Base-by-base conservation (phyloP, 2,797 vertebrate species). In the Masticophis lateralis region DNA sequence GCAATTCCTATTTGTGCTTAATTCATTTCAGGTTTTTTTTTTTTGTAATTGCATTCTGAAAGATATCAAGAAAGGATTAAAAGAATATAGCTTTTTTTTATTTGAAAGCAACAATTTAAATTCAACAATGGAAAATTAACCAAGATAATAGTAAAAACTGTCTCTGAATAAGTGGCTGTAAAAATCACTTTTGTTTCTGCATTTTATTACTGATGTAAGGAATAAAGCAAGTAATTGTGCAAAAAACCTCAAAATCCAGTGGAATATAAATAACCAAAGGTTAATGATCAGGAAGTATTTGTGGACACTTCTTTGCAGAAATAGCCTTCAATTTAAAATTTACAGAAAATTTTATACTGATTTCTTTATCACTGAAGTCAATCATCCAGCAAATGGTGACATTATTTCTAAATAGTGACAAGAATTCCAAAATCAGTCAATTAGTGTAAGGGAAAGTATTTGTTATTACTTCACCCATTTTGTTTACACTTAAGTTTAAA, bases 281-380 rank as follows among this genome's bases (percentile, higher is more conserved):
- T 98, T 98, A 98, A 98, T 97, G 98, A 97, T 93, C 91, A 91
- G 97, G 97, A 98, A 97, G 97, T 96, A 97, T 97, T 97, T 97
- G 96, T 95, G 97, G 97, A 97, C 97, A 96, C 97, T 97, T 98
- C 97, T 98, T 98, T 98, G 98, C 97, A 97, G 97, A 97, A 97
- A 97, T 94, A 95, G 96, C 37, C 92, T 95, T 97, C 97, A 97
- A 97, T 98, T 97, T 98, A 97, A 98, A 98, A 98, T 98, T 98
- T 98, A 98, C 97, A 97, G 96, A 97, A 98, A 97, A 98, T 98
- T 98, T 98, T 98, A 98, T 98, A 97, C 97, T 97, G 95, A 94
- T 8, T 97, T 98, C 98, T 98, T 98, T 98, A 98, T 98, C 98
- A 98, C 97, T 98, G 98, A 98, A 99, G 98, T 97, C 98, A 99